Conservation (phyloP, 2,113 vertebrate genomes). For the Haemorhous mexicanus region DNA sequence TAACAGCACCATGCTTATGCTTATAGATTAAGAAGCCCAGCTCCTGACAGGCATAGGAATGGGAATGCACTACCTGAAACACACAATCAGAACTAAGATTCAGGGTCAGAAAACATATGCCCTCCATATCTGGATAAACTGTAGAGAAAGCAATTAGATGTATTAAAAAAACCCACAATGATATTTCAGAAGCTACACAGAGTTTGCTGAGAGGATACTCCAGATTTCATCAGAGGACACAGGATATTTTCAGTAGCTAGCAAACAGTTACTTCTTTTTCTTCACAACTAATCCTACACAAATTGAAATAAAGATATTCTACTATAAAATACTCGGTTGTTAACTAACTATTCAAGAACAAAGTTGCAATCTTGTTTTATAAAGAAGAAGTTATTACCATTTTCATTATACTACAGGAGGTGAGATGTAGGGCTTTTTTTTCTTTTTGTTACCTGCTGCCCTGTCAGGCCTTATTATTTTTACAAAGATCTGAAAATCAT, state of each 20-base stretch:
- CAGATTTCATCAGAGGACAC: background rate
- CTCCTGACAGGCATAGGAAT: rapidly evolving
- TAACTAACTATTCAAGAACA: background rate
- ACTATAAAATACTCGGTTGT: background rate
- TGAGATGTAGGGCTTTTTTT: background rate
- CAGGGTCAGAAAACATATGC: background rate
- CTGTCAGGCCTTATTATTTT: constrained; percentile 45
- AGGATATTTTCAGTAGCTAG: background rate
- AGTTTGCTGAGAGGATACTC: background rate
- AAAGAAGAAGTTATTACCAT: background rate
- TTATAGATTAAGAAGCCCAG: background rate
- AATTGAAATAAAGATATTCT: background rate
- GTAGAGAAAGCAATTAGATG: background rate
- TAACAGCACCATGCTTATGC: background rate
- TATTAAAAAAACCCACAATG: background rate
- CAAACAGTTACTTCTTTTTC: background rate
- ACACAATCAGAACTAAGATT: background rate
- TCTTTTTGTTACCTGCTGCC: background rate
- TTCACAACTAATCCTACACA: background rate
- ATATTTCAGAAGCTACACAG: background rate
- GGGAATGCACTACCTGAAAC: background rate
- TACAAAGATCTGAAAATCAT: constrained; percentile 40
- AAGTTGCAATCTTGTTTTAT: background rate
- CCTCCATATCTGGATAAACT: background rate
- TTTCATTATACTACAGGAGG: background rate